Conservation (phyloP, 2,888 invertebrate species). For the Icerya purchasi region DNA sequence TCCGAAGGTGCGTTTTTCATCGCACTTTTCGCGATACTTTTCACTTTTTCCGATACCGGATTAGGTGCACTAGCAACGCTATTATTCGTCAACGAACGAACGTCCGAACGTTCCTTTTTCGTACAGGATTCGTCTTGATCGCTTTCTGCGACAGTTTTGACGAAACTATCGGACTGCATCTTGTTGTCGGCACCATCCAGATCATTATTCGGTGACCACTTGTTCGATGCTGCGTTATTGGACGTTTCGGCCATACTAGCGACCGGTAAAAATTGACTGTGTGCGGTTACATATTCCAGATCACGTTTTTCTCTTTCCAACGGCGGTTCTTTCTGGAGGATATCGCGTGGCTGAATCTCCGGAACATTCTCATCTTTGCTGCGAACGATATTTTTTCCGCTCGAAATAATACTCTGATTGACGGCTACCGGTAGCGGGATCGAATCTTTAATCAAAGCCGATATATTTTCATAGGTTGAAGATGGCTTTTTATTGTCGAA, state of each 20-base stretch:
- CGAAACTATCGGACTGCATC: not conserved
- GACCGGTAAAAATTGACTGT: too few species aligned
- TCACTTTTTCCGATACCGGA: too few species aligned
- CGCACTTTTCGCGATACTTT: too few species aligned
- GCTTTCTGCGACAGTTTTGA: not conserved
- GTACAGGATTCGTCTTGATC: not conserved
- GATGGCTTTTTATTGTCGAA: not conserved
- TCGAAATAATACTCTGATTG: conserved; percentile 9
- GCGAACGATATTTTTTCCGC: conserved; percentile 7
- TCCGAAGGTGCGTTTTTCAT: too few species aligned
- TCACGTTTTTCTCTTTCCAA: conserved; percentile 18
- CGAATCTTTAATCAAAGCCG: conserved; percentile 12
- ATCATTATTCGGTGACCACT: too few species aligned
- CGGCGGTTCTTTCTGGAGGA: conserved; percentile 13
- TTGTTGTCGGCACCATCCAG: too few species aligned
- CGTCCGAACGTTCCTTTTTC: not conserved
- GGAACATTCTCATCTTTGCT: conserved; percentile 11
- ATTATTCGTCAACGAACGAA: not conserved
- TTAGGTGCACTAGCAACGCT: not conserved
- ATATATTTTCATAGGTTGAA: conserved; percentile 5
- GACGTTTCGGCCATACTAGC: too few species aligned
- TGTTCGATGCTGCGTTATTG: too few species aligned
- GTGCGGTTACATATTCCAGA: conserved; percentile 14
- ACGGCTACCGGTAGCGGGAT: conserved; percentile 13
- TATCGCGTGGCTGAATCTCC: conserved; percentile 15